Evolutionary conservation across 1,140 invertebrate genomes (phyloP), one percentile per base, ranked within the genome.

Genomic region (Drosophila navojoa): DNA sequence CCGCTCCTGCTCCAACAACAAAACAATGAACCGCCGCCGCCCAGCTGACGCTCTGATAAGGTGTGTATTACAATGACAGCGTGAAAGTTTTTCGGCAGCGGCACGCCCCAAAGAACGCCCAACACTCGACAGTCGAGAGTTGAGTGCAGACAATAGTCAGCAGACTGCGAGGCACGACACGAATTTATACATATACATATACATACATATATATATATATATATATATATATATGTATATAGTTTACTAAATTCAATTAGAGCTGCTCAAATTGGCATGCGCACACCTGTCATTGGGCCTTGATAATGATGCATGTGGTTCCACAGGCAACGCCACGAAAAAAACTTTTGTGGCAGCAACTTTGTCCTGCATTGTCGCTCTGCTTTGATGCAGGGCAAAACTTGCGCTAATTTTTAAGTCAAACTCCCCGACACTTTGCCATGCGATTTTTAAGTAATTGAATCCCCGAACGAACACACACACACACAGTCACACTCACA

Each of bases 241-340:
- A 86, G 79, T 89, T 87, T 81, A 86, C 84, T 79, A 86, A 86
- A 86, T 86, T 86, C 82, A 86, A 86, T 86, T 86, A 86, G 82
- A 86, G 71, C 69, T 82, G 66, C 72, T 81, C 76, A 86, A 86
- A 86, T 86, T 86, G 82, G 82, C 82, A 89, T 71, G 82, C 82
- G 79, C 82, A 87, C 82, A 87, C 82, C 82, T 86, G 82, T 86
- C 82, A 86, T 86, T 86, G 68, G 79, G 66, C 35, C 66, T 85
- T 86, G 84, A 86, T 86, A 86, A 86, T 86, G 82, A 86, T 89
- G 82, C 82, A 86, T 86, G 79, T 87, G 82, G 84, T 72, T 79
- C 68, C 38, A 71, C 29, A 50, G 54, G 54, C 53, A 50, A 75
- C 35, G 71, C 78, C 78, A 87, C 79, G 27, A 32, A 9, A 38